Conservation (phyloP, 1,140 invertebrate species). For the Oryctes rhinoceros region DNA sequence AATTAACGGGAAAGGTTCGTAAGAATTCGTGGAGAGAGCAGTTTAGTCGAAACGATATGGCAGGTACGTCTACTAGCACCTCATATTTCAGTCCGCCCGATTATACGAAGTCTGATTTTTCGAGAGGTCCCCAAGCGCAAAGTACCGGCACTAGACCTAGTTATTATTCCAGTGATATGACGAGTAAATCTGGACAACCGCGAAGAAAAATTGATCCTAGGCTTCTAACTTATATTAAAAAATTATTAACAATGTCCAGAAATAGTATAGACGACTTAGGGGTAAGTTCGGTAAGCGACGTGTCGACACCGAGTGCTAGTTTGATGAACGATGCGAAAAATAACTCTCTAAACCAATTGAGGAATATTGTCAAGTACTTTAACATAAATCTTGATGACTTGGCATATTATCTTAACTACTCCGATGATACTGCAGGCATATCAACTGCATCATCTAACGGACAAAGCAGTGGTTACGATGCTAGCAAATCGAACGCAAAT, state of each 20-base stretch:
- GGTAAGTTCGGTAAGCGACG: constrained; percentile 63
- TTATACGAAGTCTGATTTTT: constrained; percentile 37
- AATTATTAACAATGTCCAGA: constrained; percentile 64
- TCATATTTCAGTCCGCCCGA: constrained; percentile 59
- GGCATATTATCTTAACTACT: constrained; percentile 33
- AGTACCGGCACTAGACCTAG: background rate
- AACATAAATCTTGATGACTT: constrained; percentile 46
- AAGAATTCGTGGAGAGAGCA: constrained; percentile 53
- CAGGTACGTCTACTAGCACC: constrained; percentile 51
- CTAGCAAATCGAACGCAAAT: constrained; percentile 29
- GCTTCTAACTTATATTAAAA: constrained; percentile 63
- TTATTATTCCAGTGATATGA: background rate
- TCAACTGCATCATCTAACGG: background rate
- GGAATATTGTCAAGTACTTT: constrained; percentile 47
- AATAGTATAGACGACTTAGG: constrained; percentile 63
- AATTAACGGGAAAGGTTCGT: background rate
- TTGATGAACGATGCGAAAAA: constrained; percentile 57
- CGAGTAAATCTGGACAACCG: background rate
- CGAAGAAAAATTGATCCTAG: constrained; percentile 46
- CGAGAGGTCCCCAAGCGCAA: background rate
- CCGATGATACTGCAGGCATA: background rate
- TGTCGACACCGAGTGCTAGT: constrained; percentile 65
- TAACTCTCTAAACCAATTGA: constrained; percentile 45
- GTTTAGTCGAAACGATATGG: constrained; percentile 51
- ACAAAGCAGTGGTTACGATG: constrained; percentile 28